Conservation (phyloP, 2,888 invertebrate species). For the Clostera curtula region DNA sequence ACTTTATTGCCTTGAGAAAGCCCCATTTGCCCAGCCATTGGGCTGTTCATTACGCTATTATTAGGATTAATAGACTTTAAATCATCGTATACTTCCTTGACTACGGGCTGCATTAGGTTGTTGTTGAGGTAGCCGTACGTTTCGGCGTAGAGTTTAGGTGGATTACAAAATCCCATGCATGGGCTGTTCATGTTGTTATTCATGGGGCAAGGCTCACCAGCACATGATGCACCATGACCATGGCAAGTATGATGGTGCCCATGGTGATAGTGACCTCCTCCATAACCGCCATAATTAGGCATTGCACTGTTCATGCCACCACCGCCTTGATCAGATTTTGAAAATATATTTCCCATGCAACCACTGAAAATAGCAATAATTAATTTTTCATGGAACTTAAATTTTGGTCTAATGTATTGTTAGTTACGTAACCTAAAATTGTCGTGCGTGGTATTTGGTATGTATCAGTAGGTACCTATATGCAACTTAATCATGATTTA, state of each 20-base stretch:
- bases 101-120: slow-evolving; percentile 57
- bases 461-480: no score
- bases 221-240: slow-evolving; percentile 22
- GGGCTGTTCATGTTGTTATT: slow-evolving; percentile 11
- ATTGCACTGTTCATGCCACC: no score
- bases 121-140: slow-evolving; percentile 53
- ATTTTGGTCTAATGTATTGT: no score
- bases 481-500: no score
- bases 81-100: slow-evolving; percentile 59
- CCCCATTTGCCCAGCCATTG: slow-evolving; percentile 43
- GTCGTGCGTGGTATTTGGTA: no score
- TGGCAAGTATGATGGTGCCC: slow-evolving; percentile 9
- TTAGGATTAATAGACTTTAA: slow-evolving; percentile 45
- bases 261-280: slow-evolving; percentile 1
- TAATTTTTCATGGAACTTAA: no score
- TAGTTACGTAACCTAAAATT: no score
- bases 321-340: slow-evolving; percentile 29
- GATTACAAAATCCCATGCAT: slow-evolving; percentile 46
- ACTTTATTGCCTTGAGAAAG: slow-evolving; percentile 18
- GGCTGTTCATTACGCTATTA: slow-evolving; percentile 50
- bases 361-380: slow-evolving; percentile 41
- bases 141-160: slow-evolving; percentile 49
- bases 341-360: slow-evolving; percentile 62
- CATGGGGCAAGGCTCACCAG: slow-evolving; percentile 30
- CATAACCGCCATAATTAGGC: not conserved